phyloP scores from a whole-genome alignment of 2,797 vertebrate genomes.

The Paguma larvata region DNA sequence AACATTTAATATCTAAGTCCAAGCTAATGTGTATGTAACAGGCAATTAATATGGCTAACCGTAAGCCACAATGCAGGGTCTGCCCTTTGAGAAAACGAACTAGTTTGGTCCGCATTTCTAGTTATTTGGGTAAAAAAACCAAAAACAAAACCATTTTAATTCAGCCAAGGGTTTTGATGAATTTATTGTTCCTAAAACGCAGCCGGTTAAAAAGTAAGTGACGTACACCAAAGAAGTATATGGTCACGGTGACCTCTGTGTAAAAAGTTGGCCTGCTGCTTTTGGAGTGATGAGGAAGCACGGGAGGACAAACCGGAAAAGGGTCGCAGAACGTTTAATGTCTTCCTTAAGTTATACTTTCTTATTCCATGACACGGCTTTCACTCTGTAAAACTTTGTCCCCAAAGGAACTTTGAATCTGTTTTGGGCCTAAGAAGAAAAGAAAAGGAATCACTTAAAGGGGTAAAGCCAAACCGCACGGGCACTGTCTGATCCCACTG shows the following conservation, averaged over 20 bases:
- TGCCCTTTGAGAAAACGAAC: slow-evolving; percentile 94
- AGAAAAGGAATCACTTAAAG: slow-evolving; percentile 48
- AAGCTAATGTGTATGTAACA: slow-evolving; percentile 95
- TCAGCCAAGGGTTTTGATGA: slow-evolving; percentile 87
- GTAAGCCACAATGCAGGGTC: slow-evolving; percentile 92
- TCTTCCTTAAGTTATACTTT: slow-evolving; percentile 94
- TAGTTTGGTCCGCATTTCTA: slow-evolving; percentile 98
- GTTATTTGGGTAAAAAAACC: slow-evolving; percentile 90
- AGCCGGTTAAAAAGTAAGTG: slow-evolving; percentile 89
- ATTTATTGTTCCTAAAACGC: slow-evolving; percentile 88
- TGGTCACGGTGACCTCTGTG: slow-evolving; percentile 85
- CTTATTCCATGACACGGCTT: slow-evolving; percentile 99
- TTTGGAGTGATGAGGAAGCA: slow-evolving; percentile 84
- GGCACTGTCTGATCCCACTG: background rate
- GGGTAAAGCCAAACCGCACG: background rate
- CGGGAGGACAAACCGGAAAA: slow-evolving; percentile 86
- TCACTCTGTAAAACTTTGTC: slow-evolving; percentile 99
- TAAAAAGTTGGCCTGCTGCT: slow-evolving; percentile 88
- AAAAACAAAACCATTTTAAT: slow-evolving; percentile 82
- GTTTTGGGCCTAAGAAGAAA: slow-evolving; percentile 95
- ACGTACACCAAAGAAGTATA: slow-evolving; percentile 84
- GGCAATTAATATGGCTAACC: slow-evolving; percentile 93
- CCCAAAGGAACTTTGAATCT: slow-evolving; percentile 99
- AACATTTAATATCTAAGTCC: slow-evolving; percentile 97
- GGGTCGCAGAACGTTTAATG: slow-evolving; percentile 88